A percentile compares a stretch with the other conserved stretches of the same genome.
Conservation (phyloP, 2,888 invertebrate genomes). For the Uropetala carovei region DNA sequence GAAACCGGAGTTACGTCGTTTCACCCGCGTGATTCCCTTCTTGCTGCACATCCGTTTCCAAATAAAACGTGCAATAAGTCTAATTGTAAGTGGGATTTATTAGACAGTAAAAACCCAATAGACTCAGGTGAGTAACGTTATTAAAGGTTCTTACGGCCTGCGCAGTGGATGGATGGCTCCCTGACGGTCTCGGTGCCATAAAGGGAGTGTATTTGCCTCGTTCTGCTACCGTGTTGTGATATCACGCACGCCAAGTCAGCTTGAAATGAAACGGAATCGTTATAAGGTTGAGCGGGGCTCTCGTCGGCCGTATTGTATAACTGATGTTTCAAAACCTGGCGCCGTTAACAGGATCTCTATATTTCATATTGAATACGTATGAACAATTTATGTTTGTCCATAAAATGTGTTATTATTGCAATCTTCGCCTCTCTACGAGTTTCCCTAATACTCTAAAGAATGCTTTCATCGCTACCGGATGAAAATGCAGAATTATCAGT, state of each 20-base stretch:
- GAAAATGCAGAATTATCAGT: too few species aligned
- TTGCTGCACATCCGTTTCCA: not conserved
- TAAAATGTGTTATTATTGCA: too few species aligned
- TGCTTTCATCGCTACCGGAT: too few species aligned
- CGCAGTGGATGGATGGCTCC: not conserved
- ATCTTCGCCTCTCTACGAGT: too few species aligned
- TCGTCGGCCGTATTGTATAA: not conserved
- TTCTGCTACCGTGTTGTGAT: not conserved
- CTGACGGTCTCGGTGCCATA: not conserved
- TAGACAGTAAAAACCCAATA: not conserved
- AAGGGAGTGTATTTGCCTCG: not conserved
- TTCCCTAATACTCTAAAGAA: too few species aligned
- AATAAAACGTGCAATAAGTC: not conserved
- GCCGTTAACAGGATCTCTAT: too few species aligned
- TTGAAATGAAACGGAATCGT: slow-evolving; percentile 13
- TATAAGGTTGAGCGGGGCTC: not conserved
- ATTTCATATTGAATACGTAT: too few species aligned
- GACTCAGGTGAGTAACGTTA: not conserved
- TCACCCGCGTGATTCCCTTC: not conserved
- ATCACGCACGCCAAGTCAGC: not conserved
- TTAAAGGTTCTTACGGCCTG: not conserved
- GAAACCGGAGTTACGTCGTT: not conserved
- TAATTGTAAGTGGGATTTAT: not conserved
- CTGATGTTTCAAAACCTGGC: too few species aligned
- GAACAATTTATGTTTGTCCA: too few species aligned